Evolutionary conservation across 2,113 vertebrate species (phyloP).

Genomic region (Chlamydotis undulata): DNA sequence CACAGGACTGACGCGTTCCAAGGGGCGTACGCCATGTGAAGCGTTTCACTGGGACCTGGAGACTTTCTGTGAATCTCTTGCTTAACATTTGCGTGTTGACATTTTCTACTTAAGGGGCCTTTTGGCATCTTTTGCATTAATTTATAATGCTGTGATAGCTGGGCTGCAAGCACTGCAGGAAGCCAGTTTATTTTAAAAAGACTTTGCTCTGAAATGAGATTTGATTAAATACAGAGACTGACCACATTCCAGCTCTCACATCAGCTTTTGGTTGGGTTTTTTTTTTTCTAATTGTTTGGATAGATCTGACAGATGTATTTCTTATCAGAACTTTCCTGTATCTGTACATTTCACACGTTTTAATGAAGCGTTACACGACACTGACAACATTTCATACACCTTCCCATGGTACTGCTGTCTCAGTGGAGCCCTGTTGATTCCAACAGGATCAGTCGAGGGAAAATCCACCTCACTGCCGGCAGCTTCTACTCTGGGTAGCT

Average conservation of each 20-base stretch:
- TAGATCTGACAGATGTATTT: neutral
- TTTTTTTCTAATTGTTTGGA: neutral
- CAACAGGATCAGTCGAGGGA: neutral
- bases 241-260: neutral
- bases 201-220: neutral
- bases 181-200: neutral
- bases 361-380: neutral
- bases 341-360: neutral
- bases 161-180: neutral
- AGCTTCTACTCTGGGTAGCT: neutral
- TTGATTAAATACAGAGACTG: neutral
- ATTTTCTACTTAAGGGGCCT: slow-evolving; percentile 21
- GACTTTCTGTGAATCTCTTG: neutral
- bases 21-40: neutral
- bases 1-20: neutral
- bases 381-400: neutral
- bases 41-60: neutral
- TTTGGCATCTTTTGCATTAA: neutral
- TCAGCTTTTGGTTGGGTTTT: neutral
- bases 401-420: neutral
- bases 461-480: neutral
- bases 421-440: neutral
- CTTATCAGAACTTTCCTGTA: neutral
- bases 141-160: neutral
- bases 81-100: neutral